Conservation (phyloP, 1,140 invertebrate species). For the Scylla paramamosain region DNA sequence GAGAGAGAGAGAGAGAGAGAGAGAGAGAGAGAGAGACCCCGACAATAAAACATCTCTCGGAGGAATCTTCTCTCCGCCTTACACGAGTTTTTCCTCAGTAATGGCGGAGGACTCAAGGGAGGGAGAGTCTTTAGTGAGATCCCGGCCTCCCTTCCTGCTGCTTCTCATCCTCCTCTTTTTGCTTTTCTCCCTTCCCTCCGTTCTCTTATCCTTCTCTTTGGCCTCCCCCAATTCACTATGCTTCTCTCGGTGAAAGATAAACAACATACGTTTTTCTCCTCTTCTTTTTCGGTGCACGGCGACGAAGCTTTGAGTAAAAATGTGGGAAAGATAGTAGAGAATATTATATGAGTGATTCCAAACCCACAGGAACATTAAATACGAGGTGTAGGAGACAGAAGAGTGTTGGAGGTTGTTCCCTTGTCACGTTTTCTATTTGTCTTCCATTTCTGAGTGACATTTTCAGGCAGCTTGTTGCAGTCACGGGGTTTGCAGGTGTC, state of each 20-base stretch:
- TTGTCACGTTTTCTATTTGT: no score
- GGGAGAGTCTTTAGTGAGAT: slow-evolving; percentile 22
- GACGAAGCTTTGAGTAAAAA: not conserved
- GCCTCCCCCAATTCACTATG: not conserved
- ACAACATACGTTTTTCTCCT: not conserved
- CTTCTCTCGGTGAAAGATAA: not conserved
- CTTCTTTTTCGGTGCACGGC: no score
- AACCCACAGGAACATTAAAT: no score
- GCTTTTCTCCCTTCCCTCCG: not conserved
- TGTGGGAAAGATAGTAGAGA: not conserved
- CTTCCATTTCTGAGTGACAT: no score
- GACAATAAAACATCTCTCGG: slow-evolving; percentile 4
- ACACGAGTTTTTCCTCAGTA: slow-evolving; percentile 8
- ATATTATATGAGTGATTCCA: no score
- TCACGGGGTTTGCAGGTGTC: no score
- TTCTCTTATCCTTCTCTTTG: not conserved
- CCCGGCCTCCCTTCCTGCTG: not conserved
- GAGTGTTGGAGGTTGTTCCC: no score
- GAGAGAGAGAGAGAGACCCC: not conserved
- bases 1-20: slow-evolving; percentile 20
- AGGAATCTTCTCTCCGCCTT: not conserved
- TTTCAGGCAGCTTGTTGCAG: no score
- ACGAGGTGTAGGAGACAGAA: no score
- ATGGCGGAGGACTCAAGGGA: not conserved
- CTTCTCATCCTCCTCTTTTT: not conserved